A percentile compares a stretch with the other conserved stretches of the same genome.
Evolutionary conservation across 2,797 vertebrate species (phyloP).

Genomic region (Monodelphis domestica): DNA sequence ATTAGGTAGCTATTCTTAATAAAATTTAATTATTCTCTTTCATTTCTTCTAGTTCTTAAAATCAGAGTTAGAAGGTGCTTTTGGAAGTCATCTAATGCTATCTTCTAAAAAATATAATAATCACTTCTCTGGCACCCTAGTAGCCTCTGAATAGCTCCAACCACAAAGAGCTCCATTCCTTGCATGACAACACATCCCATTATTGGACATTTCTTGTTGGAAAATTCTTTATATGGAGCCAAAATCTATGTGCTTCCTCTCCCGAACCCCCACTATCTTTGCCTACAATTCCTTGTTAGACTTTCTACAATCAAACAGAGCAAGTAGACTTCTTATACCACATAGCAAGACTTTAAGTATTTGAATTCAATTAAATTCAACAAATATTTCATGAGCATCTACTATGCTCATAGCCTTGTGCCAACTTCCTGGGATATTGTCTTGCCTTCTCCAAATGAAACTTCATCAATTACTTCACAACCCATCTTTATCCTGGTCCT

Average conservation of each 20-base stretch:
- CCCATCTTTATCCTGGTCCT: neutral
- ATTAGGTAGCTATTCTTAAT: neutral
- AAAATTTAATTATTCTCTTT: neutral
- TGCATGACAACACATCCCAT: neutral
- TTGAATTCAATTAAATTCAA: slow-evolving; percentile 19
- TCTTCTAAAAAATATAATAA: neutral
- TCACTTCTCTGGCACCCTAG: neutral
- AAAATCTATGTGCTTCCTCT: neutral
- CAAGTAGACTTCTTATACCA: neutral
- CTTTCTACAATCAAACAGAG: neutral
- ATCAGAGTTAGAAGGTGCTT: neutral
- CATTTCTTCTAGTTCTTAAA: neutral
- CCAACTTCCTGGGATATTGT: neutral
- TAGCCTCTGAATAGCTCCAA: neutral
- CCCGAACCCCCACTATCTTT: neutral
- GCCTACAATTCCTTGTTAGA: neutral
- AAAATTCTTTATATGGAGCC: neutral
- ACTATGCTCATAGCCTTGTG: neutral
- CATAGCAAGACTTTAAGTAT: neutral
- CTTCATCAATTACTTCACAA: neutral
- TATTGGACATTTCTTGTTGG: neutral
- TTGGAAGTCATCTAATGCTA: neutral
- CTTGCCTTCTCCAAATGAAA: neutral
- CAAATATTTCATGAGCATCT: neutral
- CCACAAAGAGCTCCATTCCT: neutral